These are phyloP conservation scores for Urosaurus nigricauda DNA, from an alignment of 2,797 vertebrate species.

Conservation along the genomic window DNA sequence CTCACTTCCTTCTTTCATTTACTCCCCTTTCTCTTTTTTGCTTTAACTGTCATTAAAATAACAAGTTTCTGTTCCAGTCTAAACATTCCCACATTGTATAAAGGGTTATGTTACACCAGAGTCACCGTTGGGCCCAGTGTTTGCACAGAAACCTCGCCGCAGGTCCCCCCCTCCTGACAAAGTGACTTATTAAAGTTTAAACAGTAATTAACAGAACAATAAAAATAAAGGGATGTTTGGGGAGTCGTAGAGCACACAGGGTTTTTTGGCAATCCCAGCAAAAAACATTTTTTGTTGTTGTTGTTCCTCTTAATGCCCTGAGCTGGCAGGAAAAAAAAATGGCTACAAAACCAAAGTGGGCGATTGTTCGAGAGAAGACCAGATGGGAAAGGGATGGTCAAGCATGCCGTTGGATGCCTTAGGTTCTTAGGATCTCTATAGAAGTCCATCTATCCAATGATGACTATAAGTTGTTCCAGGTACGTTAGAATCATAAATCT, in stretches of 20 bases:
- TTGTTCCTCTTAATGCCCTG: conserved; percentile 82
- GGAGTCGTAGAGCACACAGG: conserved; percentile 85
- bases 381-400: rapidly evolving
- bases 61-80: conserved; percentile 95
- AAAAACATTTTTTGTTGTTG: conserved; percentile 10
- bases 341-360: conserved; percentile 69
- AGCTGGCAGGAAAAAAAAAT: conserved; percentile 77
- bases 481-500: not conserved
- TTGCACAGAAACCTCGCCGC: conserved; percentile 86
- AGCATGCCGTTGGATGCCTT: rapidly evolving
- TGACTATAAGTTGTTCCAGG: not conserved
- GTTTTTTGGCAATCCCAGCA: conserved; percentile 87
- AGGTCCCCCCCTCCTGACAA: conserved; percentile 86
- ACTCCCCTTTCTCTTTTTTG: conserved; percentile 64
- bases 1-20: conserved; percentile 72
- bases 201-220: conserved; percentile 91
- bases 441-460: not conserved
- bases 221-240: conserved; percentile 89
- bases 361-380: conserved; percentile 15
- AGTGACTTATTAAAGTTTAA: conserved; percentile 91
- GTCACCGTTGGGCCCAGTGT: conserved; percentile 84
- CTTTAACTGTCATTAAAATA: conserved; percentile 90
- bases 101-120: conserved; percentile 85
- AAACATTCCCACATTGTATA: conserved; percentile 97
- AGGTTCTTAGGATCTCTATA: not conserved